Evolutionary conservation across 1,140 invertebrate species (phyloP), one percentile per base, ranked within the genome.

Genomic region (Harlomillsia oculata): DNA sequence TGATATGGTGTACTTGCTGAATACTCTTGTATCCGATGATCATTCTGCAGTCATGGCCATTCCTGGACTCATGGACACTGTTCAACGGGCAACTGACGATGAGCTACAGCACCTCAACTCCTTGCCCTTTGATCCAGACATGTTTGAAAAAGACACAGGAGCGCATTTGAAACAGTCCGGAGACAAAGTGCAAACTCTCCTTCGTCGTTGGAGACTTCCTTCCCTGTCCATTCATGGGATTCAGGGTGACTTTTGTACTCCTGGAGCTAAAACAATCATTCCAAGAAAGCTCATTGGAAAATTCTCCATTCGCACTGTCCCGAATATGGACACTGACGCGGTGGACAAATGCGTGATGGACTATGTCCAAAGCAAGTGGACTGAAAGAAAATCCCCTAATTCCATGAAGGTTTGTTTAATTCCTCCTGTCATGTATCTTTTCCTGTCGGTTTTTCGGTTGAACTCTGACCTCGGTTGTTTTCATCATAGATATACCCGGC

Each of bases 241-340:
- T 68, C 79, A 84, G 77, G 90, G 93, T 45, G 94, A 93, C 11
- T 97, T 96, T 67, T 83, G 81, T 72, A 92, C 90, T 62, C 75
- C 84, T 18, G 95, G 95, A 41, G 80, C 82, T 28, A 99, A 98
- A 70, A 97, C 93, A 54, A 92, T 97, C 0, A 97, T 98, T 66
- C 93, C 93, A 1, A 76, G 81, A 40, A 94, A 92, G 72, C 92
- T 97, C 0, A 85, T 82, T 67, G 93, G 93, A 29, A 97, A 97
- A 72, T 97, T 97, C 70, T 96, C 91, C 0, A 85, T 97, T 60
- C 80, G 94, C 61, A 80, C 94, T 65, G 93, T 97, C 0, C 93
- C 93, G 1, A 77, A 95, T 69, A 90, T 93, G 76, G 79, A 81
- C 39, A 87, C 89, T 1, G 77, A 82, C 34, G 77, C 83, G 64